A percentile compares a stretch with the other conserved stretches of the same genome.
Evolutionary conservation across 2,888 invertebrate species (phyloP).

Genomic region (Ischnus inquisitorius): DNA sequence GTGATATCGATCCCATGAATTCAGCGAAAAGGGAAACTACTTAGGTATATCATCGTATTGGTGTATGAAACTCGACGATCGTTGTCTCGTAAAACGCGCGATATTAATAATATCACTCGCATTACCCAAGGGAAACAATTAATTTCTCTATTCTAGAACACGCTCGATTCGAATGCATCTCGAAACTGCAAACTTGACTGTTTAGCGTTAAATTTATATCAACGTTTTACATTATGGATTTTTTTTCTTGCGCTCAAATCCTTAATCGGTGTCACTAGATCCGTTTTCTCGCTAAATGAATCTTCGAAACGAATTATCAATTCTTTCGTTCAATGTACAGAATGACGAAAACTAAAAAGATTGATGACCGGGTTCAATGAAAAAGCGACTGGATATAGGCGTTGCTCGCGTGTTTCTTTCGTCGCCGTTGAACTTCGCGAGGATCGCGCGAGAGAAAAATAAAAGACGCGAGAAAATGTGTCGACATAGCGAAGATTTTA

Average conservation of each 20-base stretch:
- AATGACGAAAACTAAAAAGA: too few species aligned
- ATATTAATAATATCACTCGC: background rate
- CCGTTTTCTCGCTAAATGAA: background rate
- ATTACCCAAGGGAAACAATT: background rate
- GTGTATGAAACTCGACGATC: background rate
- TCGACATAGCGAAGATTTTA: conserved; percentile 78
- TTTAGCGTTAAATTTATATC: background rate
- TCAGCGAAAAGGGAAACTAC: conserved; percentile 1
- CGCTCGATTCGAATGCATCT: background rate
- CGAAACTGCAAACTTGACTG: background rate
- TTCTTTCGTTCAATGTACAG: too few species aligned
- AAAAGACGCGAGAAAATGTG: conserved; percentile 66
- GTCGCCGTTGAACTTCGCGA: background rate
- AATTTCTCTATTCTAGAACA: conserved; percentile 1
- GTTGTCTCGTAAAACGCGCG: conserved; percentile 30
- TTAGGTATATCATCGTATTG: background rate
- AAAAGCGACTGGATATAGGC: conserved; percentile 15
- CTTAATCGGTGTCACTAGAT: background rate
- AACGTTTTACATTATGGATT: background rate
- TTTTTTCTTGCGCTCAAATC: background rate
- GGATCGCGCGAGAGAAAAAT: background rate
- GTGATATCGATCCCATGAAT: conserved; percentile 32
- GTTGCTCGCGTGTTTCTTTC: conserved; percentile 15
- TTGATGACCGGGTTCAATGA: too few species aligned
- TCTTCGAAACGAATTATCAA: too few species aligned